A percentile compares a stretch with the other conserved stretches of the same genome.
Evolutionary conservation across 2,888 invertebrate genomes (phyloP).

Genomic region (Hypomecis punctinalis): DNA sequence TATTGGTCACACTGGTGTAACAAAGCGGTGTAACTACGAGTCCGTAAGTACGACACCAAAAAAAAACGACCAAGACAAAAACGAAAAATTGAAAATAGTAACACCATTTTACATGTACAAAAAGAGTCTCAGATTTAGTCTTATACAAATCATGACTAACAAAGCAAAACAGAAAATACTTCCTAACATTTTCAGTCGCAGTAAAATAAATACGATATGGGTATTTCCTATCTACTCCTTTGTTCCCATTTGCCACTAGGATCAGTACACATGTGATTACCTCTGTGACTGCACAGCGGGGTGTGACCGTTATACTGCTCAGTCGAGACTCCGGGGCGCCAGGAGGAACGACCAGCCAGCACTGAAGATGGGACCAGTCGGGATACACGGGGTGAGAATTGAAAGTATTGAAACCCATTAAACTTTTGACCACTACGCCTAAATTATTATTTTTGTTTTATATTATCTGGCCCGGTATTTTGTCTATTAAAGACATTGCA

Average conservation of each 20-base stretch:
- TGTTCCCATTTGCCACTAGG: slow-evolving; percentile 14
- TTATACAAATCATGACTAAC: not conserved
- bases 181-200: not conserved
- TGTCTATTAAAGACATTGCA: too few relatives aligned
- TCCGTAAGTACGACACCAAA: too few relatives aligned
- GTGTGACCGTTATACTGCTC: slow-evolving; percentile 54
- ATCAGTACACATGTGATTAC: slow-evolving; percentile 41
- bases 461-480: too few relatives aligned
- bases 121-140: too few relatives aligned
- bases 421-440: not conserved
- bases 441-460: too few relatives aligned
- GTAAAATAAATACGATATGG: slow-evolving; percentile 4
- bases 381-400: slow-evolving; percentile 47
- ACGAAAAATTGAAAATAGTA: too few relatives aligned
- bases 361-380: slow-evolving; percentile 47
- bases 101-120: too few relatives aligned
- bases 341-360: slow-evolving; percentile 74
- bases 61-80: too few relatives aligned
- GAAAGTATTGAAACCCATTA: not conserved
- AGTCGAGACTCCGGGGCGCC: slow-evolving; percentile 74
- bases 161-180: not conserved
- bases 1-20: too few relatives aligned
- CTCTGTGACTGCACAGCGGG: slow-evolving; percentile 50
- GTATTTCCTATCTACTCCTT: slow-evolving; percentile 6
- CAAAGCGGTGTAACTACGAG: too few relatives aligned